These are phyloP conservation scores for Geotrypetes seraphini DNA, from an alignment of 2,797 vertebrate genomes.

Conservation along the genomic window DNA sequence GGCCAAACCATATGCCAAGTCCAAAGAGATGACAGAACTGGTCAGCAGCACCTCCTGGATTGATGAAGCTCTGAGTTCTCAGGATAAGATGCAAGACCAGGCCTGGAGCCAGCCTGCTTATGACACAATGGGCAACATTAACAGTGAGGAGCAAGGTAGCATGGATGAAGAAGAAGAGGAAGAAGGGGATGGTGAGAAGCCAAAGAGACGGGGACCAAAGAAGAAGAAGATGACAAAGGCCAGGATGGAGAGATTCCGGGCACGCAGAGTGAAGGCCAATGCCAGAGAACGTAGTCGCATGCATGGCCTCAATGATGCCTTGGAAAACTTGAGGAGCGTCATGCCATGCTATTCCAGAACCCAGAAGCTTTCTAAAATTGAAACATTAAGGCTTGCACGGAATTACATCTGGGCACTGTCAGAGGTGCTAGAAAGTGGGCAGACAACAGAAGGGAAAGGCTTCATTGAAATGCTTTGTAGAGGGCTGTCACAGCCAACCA, in stretches of 20 bases:
- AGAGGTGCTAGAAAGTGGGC: conserved; percentile 82
- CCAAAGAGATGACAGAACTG: conserved; percentile 70
- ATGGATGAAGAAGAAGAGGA: conserved; percentile 55
- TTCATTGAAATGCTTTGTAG: conserved; percentile 95
- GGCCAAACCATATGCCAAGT: conserved; percentile 63
- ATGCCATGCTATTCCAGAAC: conserved; percentile 98
- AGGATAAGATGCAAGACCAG: conserved; percentile 64
- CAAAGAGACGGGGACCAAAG: conserved; percentile 88
- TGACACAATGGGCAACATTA: conserved; percentile 33
- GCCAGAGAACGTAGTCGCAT: conserved; percentile 88
- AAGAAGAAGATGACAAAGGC: conserved; percentile 98
- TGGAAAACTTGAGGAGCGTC: conserved; percentile 81
- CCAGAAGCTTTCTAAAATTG: conserved; percentile 93
- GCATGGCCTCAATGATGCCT: conserved; percentile 89
- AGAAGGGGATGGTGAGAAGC: conserved; percentile 68
- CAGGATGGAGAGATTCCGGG: conserved; percentile 79
- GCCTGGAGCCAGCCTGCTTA: conserved; percentile 45
- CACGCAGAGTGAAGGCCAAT: conserved; percentile 82
- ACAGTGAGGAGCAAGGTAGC: conserved; percentile 42
- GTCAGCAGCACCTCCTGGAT: conserved; percentile 71
- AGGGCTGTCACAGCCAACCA: conserved; percentile 92
- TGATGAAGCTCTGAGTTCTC: conserved; percentile 62
- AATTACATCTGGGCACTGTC: conserved; percentile 98
- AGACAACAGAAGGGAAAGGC: conserved; percentile 75
- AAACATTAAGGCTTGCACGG: conserved; percentile 83